Percentiles rank a stretch among this genome's conserved stretches.
Evolutionary conservation across 2,113 vertebrate species (phyloP).

Genomic region (Neopipo cinnamomea): DNA sequence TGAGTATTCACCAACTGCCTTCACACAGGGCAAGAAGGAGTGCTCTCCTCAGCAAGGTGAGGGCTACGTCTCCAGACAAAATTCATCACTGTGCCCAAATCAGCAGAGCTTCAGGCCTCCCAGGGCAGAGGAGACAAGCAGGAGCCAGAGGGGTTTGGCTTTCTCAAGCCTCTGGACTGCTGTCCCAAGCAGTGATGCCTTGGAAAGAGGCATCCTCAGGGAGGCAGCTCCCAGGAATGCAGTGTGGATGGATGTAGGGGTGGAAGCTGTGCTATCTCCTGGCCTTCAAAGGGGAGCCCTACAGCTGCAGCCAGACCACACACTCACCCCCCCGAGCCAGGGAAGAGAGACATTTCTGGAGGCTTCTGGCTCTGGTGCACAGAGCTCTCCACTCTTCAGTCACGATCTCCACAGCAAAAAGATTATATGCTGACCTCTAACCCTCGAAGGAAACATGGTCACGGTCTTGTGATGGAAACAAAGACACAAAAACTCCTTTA

Average conservation of each 20-base stretch:
- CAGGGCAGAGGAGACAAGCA: background rate
- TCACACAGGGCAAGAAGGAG: background rate
- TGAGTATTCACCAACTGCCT: background rate
- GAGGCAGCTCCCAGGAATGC: background rate
- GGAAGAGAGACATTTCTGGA: background rate
- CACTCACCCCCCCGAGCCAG: background rate
- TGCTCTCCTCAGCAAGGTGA: background rate
- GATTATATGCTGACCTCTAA: background rate
- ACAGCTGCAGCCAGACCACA: background rate
- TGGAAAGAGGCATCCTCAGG: background rate
- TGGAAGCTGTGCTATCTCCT: background rate
- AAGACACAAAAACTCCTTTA: background rate
- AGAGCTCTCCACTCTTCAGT: background rate
- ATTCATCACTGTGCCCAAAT: background rate
- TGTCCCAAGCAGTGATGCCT: background rate
- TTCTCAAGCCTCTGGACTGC: background rate
- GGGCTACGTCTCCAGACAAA: background rate
- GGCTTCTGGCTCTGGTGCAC: background rate
- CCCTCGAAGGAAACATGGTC: background rate
- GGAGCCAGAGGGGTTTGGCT: background rate
- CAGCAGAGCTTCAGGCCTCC: background rate
- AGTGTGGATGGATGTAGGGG: accelerated
- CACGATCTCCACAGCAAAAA: background rate
- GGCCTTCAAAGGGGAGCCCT: background rate
- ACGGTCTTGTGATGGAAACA: background rate